Evolutionary conservation across 2,888 invertebrate genomes (phyloP), one percentile per base, ranked within the genome.

Genomic region (Keiferia lycopersicella): DNA sequence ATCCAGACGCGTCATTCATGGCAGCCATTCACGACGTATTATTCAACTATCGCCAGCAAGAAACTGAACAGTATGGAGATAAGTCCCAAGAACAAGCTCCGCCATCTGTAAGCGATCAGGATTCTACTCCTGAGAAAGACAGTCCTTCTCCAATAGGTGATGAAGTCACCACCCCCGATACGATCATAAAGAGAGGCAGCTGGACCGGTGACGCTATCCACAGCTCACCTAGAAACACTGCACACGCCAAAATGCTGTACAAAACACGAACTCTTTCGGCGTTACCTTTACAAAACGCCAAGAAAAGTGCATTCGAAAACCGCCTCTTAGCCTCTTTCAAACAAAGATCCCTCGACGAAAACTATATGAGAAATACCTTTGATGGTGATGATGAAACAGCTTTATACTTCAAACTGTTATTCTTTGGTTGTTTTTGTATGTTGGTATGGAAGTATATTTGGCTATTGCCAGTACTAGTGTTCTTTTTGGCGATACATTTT

Each of bases 391-490:
- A 94, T 66, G 94, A 93, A 69, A 95, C 95, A 68, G 94, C 94
- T 16, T 89, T 94, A 50, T 97, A 96, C 76, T 94, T 97, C 75
- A 96, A 95, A 75, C 93, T 94, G 4, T 86, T 98, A 12, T 92
- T 97, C 71, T 97, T 97, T 92, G 96, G 95, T 1, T 97, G 98
- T 73, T 87, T 95, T 8, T 93, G 96, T 62, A 97, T 98, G 88
- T 92, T 97, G 38, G 92, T 98, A 16, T 98, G 97, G 95, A 96
- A 96, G 74, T 95, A 98, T 77, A 93, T 96, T 62, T 97, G 97
- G 96, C 87, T 97, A 65, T 85, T 97, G 69, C 94, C 96, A 8
- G 92, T 98, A 26, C 91, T 97, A 62, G 93, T 96, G 0, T 92
- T 98, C 71, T 97, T 97, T 8, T 89, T 97, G 64, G 91, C 94